Percentiles rank a stretch among this genome's conserved stretches.
These are phyloP conservation scores for Chymomyza caudatula DNA, from an alignment of 2,888 invertebrate species.

Conservation along the genomic window DNA sequence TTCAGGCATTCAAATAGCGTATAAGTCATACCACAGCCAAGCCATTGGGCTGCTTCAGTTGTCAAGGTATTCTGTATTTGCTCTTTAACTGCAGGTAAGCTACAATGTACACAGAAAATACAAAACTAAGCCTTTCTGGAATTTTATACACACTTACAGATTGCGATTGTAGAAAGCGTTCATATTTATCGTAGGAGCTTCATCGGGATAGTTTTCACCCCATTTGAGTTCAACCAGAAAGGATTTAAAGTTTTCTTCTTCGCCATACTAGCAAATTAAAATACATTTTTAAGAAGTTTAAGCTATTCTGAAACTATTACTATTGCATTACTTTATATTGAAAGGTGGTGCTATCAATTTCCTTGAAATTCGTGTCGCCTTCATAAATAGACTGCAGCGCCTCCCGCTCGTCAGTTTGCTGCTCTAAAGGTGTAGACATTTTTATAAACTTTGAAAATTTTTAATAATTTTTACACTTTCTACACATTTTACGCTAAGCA, in stretches of 20 bases:
- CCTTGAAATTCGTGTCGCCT: conserved; percentile 91
- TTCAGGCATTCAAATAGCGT: conserved; percentile 94
- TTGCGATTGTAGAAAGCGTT: conserved; percentile 96
- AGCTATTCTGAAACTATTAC: not conserved
- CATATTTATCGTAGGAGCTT: conserved; percentile 88
- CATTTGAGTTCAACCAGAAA: conserved; percentile 93
- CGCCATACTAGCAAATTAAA: conserved; percentile 84
- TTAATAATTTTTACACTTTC: not conserved
- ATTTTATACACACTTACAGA: conserved; percentile 83
- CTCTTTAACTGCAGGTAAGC: conserved; percentile 84
- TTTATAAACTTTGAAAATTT: not conserved
- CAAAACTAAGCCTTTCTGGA: not conserved
- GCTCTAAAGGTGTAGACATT: conserved; percentile 82
- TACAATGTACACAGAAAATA: conserved; percentile 64
- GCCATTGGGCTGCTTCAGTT: conserved; percentile 87
- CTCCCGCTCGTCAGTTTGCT: conserved; percentile 92
- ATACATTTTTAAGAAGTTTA: not conserved
- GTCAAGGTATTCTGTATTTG: conserved; percentile 82
- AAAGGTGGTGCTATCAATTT: conserved; percentile 87
- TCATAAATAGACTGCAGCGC: conserved; percentile 96
- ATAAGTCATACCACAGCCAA: conserved; percentile 96
- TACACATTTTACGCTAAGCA: conserved; percentile 23
- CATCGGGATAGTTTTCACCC: conserved; percentile 91
- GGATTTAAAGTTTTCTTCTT: conserved; percentile 87
- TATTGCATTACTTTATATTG: conserved; percentile 89